phyloP scores from a whole-genome alignment of 2,888 invertebrate genomes.

The Lysandra coridon region DNA sequence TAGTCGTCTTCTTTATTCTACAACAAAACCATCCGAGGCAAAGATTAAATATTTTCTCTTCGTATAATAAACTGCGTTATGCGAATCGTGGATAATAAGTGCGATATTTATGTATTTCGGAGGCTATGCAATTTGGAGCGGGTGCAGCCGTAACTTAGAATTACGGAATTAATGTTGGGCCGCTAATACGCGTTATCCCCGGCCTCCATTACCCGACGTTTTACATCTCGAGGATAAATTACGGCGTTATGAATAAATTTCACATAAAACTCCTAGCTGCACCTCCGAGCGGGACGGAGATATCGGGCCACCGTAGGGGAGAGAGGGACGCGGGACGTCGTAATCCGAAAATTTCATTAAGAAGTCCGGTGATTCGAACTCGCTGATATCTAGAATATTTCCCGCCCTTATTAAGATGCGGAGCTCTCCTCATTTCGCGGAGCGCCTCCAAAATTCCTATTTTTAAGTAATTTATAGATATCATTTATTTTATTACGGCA shows the following conservation, averaged over 20 bases:
- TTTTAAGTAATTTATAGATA: conserved; percentile 59
- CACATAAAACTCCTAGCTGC: conserved; percentile 78
- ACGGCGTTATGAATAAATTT: conserved; percentile 82
- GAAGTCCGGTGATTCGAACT: conserved; percentile 73
- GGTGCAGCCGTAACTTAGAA: conserved; percentile 63
- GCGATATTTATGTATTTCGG: conserved; percentile 21
- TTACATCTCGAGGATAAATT: conserved; percentile 77
- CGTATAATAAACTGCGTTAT: neutral
- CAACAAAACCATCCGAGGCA: neutral
- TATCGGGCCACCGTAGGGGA: conserved; percentile 43
- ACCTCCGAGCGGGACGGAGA: conserved; percentile 68
- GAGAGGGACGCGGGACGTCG: conserved; percentile 61
- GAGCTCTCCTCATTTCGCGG: conserved; percentile 61
- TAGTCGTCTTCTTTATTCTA: neutral
- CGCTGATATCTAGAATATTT: conserved; percentile 76
- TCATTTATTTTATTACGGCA: conserved; percentile 37
- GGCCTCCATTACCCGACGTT: conserved; percentile 69
- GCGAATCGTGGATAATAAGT: neutral
- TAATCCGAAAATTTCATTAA: conserved; percentile 81
- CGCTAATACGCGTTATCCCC: conserved; percentile 67
- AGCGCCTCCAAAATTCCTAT: conserved; percentile 65
- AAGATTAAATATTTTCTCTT: neutral
- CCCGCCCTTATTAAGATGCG: conserved; percentile 66
- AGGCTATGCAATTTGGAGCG: conserved; percentile 30
- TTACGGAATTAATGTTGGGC: conserved; percentile 67